Evolutionary conservation across 2,113 vertebrate genomes (phyloP).

Genomic region (Brachypodius melanocephalos): DNA sequence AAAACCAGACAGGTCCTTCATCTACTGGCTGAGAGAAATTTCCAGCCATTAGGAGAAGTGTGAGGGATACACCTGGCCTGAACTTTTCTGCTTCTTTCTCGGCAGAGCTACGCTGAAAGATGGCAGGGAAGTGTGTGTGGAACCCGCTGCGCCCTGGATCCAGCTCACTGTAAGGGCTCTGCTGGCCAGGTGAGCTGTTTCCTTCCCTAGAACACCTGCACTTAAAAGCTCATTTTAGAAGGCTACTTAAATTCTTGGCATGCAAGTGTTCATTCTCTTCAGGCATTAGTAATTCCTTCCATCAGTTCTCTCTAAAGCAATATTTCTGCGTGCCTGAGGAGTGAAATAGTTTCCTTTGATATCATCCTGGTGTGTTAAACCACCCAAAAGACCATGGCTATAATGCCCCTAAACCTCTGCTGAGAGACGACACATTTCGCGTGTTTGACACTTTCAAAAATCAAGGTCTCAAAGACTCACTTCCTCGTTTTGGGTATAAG

Average conservation of each 20-base stretch:
- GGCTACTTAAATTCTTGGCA: neutral
- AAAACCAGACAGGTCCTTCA: neutral
- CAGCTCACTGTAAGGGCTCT: neutral
- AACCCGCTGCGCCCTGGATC: conserved; percentile 57
- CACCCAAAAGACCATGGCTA: neutral
- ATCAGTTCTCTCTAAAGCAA: neutral
- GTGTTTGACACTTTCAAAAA: neutral
- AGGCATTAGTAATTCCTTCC: neutral
- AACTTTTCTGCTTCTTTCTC: neutral
- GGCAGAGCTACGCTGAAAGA: conserved; percentile 31
- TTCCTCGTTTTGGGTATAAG: neutral
- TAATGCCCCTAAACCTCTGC: neutral
- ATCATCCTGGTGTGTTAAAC: neutral
- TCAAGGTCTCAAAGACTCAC: neutral
- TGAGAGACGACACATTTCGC: neutral
- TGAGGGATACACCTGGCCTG: neutral
- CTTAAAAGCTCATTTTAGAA: neutral
- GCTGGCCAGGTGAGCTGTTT: conserved; percentile 1
- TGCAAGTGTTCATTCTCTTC: neutral
- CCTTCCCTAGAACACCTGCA: neutral
- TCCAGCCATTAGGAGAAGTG: neutral
- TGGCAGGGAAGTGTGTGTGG: conserved; percentile 6
- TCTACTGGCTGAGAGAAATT: neutral
- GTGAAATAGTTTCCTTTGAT: neutral
- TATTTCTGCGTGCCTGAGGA: neutral